Conservation (phyloP, 2,888 invertebrate species). For the Eupelmus urozonus region DNA sequence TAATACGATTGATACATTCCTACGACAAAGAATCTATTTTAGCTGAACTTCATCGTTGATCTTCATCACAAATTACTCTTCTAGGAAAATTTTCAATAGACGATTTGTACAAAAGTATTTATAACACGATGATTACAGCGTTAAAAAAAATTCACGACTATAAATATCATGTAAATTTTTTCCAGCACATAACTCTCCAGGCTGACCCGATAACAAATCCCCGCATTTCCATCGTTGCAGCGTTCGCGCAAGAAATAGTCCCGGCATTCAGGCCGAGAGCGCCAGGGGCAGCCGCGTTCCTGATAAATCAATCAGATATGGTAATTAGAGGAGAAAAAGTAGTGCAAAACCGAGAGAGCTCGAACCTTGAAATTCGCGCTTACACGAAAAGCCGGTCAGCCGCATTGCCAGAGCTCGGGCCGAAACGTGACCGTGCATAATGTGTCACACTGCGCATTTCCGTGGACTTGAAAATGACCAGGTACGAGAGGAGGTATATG, state of each 20-base stretch:
- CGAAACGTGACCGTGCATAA: conserved; percentile 45
- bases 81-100: too few species aligned
- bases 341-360: neutral
- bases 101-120: too few species aligned
- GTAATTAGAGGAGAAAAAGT: conserved; percentile 29
- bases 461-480: neutral
- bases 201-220: neutral
- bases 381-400: conserved; percentile 31
- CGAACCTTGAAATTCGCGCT: conserved; percentile 30
- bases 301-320: conserved; percentile 41
- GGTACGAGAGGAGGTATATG: neutral
- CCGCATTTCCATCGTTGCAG: neutral
- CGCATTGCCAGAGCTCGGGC: neutral
- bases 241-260: neutral
- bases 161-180: neutral
- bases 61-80: too few species aligned
- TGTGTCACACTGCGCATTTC: conserved; percentile 11
- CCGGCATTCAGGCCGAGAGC: neutral
- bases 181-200: too few species aligned
- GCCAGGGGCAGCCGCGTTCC: neutral
- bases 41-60: too few species aligned
- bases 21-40: too few species aligned
- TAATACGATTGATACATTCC: too few species aligned
- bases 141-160: neutral
- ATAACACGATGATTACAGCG: too few species aligned